Conservation (phyloP, 1,140 invertebrate species). For the Calephelis virginiensis region DNA sequence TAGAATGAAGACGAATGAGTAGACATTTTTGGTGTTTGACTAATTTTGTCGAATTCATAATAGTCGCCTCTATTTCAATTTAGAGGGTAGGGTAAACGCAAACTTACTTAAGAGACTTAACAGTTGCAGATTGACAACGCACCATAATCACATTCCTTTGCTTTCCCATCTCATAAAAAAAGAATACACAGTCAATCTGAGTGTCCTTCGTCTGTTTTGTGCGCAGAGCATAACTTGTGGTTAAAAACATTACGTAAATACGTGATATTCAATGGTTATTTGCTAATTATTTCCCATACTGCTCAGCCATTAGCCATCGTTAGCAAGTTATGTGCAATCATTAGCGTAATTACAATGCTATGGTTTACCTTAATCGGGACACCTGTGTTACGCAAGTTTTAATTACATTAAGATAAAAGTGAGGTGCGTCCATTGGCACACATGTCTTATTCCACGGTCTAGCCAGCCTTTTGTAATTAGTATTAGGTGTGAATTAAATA, state of each 20-base stretch:
- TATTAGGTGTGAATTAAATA: too few relatives aligned
- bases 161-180: too few relatives aligned
- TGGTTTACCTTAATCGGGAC: constrained; percentile 25
- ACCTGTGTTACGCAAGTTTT: constrained; percentile 6
- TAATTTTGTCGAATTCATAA: too few relatives aligned
- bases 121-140: too few relatives aligned
- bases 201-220: too few relatives aligned
- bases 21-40: too few relatives aligned
- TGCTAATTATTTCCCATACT: constrained; percentile 33
- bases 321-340: constrained; percentile 21
- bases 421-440: neutral
- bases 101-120: too few relatives aligned
- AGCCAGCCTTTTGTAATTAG: neutral
- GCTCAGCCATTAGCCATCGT: constrained; percentile 29
- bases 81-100: too few relatives aligned
- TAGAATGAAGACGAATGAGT: too few relatives aligned
- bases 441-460: neutral
- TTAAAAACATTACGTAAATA: constrained; percentile 1
- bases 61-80: too few relatives aligned
- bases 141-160: too few relatives aligned
- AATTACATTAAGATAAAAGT: constrained; percentile 9
- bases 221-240: neutral
- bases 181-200: too few relatives aligned
- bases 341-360: constrained; percentile 23
- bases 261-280: neutral